These are phyloP conservation scores for Ophthalmolycus amberensis DNA, from an alignment of 2,113 vertebrate genomes.

Conservation along the genomic window DNA sequence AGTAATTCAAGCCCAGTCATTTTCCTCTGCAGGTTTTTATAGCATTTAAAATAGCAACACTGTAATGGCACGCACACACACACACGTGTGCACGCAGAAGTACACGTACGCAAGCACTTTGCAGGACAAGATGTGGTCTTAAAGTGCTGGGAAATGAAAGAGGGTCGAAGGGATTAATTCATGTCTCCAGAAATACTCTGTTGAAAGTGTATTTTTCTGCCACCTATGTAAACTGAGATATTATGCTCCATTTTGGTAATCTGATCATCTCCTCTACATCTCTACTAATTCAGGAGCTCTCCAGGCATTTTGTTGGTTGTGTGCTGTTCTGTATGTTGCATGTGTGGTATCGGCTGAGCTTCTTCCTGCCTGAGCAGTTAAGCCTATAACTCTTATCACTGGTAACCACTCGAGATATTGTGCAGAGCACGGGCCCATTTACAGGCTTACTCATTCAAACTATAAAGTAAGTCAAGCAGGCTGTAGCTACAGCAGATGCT, in stretches of 20 bases:
- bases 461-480: slow-evolving; percentile 13
- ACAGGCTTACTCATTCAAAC: slow-evolving; percentile 22
- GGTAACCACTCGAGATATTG: slow-evolving; percentile 36
- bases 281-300: slow-evolving; percentile 37
- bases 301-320: not conserved
- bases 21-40: slow-evolving; percentile 79
- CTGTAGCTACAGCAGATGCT: not conserved
- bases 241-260: slow-evolving; percentile 61
- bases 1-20: slow-evolving; percentile 80
- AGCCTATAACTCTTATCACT: slow-evolving; percentile 18
- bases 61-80: slow-evolving; percentile 62
- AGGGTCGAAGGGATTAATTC: slow-evolving; percentile 80
- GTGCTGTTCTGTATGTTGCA: not conserved
- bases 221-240: slow-evolving; percentile 70
- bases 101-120: slow-evolving; percentile 71
- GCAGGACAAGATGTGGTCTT: slow-evolving; percentile 78
- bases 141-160: slow-evolving; percentile 81
- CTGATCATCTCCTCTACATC: slow-evolving; percentile 62
- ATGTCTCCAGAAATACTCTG: slow-evolving; percentile 72
- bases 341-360: not conserved
- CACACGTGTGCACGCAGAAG: slow-evolving; percentile 9
- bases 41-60: slow-evolving; percentile 83
- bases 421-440: not conserved
- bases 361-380: slow-evolving; percentile 14
- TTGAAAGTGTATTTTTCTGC: slow-evolving; percentile 71